Conservation (phyloP, 64 coral and sea anemone genomes). For the Montipora efflorescens region DNA sequence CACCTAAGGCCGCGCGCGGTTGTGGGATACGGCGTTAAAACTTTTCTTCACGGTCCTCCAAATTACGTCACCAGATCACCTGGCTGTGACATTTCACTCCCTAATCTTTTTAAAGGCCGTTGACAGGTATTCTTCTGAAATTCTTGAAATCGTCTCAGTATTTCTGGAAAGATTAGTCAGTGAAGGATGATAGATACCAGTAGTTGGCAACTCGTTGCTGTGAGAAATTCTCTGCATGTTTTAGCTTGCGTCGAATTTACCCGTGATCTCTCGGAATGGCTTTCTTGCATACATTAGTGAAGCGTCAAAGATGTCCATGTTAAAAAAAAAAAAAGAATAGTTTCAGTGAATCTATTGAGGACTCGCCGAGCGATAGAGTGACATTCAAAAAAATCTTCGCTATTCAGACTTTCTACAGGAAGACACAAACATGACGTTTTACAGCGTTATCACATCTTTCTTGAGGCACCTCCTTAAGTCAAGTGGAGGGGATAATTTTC, state of each 20-base stretch:
- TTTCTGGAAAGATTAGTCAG: no score
- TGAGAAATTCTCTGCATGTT: background rate
- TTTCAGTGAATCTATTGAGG: background rate
- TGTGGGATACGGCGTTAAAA: no score
- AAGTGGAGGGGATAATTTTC: slow-evolving; percentile 32
- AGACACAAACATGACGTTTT: background rate
- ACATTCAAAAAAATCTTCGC: background rate
- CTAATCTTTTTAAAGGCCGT: no score
- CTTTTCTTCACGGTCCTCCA: no score
- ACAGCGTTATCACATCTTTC: background rate
- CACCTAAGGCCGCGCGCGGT: no score
- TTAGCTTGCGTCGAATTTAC: slow-evolving; percentile 38
- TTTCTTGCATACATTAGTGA: slow-evolving; percentile 20
- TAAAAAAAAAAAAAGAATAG: background rate
- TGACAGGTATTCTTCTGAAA: no score
- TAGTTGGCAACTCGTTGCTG: background rate
- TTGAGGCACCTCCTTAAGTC: background rate
- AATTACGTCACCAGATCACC: no score
- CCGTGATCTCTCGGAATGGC: slow-evolving; percentile 14
- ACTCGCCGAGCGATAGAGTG: background rate
- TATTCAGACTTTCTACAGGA: background rate
- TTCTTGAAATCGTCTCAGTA: no score
- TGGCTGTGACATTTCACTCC: no score
- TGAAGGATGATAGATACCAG: no score
- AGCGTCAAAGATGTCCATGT: background rate